Evolutionary conservation across 2,888 invertebrate genomes (phyloP).

Genomic region (Tetragonisca angustula): DNA sequence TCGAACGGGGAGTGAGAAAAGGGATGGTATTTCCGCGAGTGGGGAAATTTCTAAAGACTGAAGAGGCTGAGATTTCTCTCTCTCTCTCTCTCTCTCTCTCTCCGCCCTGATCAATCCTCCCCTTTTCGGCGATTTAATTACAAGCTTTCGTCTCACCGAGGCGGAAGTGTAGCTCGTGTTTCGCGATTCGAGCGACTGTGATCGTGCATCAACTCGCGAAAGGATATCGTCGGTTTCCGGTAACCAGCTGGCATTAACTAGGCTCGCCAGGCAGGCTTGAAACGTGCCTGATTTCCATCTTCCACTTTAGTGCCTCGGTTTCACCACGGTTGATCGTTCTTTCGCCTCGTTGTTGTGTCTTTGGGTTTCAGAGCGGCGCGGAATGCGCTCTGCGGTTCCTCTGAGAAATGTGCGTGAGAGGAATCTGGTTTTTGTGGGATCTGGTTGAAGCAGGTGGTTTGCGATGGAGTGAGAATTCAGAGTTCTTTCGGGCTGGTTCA

Average conservation of each 20-base stretch:
- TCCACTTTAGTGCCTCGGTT: background rate
- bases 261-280: background rate
- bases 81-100: too few relatives aligned
- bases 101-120: background rate
- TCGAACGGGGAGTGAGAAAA: background rate
- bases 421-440: too few relatives aligned
- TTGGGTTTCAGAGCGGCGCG: background rate
- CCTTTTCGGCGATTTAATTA: conserved; percentile 53
- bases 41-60: conserved; percentile 39
- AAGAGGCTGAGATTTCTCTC: background rate
- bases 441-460: too few relatives aligned
- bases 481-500: too few relatives aligned
- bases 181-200: background rate
- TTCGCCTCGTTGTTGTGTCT: too few relatives aligned
- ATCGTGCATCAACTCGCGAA: background rate
- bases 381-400: background rate
- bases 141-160: conserved; percentile 4
- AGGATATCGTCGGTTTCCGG: background rate
- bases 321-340: background rate
- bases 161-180: too few relatives aligned
- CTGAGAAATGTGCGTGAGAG: too few relatives aligned
- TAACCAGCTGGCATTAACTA: conserved; percentile 8
- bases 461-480: too few relatives aligned
- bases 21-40: conserved; percentile 17
- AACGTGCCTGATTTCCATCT: background rate